Evolutionary conservation across 1,140 invertebrate genomes (phyloP).

Genomic region (Bombus waltoni): DNA sequence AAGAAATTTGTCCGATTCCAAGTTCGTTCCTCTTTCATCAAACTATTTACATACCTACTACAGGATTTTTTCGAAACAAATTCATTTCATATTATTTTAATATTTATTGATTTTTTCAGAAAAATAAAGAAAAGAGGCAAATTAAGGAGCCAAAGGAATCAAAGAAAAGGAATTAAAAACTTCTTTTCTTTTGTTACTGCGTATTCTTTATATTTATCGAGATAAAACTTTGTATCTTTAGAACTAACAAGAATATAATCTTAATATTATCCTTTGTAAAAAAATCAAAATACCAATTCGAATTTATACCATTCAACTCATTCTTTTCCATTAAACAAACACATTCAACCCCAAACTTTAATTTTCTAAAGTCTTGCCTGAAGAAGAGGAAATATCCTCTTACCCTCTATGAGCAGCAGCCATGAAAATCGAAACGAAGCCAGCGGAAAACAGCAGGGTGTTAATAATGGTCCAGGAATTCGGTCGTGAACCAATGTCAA

Average conservation of each 20-base stretch:
- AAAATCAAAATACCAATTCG: not conserved
- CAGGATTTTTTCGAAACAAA: not conserved
- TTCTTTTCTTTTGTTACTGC: rapidly evolving
- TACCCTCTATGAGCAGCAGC: not conserved
- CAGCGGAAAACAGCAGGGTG: conserved; percentile 65
- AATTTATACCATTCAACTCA: not conserved
- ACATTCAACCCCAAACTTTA: not conserved
- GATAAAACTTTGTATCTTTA: no score
- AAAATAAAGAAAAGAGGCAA: not conserved
- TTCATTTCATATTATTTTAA: not conserved
- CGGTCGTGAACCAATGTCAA: conserved; percentile 59
- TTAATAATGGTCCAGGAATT: conserved; percentile 66
- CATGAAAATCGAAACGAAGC: not conserved
- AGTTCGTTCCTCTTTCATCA: not conserved
- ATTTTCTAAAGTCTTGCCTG: not conserved
- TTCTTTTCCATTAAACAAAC: not conserved
- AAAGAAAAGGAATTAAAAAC: no score
- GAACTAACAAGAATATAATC: not conserved
- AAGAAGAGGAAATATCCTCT: not conserved
- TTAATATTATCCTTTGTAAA: not conserved
- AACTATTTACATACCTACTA: no score
- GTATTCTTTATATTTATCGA: not conserved
- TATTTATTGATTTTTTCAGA: not conserved
- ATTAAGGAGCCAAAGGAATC: no score
- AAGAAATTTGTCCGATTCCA: not conserved